Conservation (phyloP, 2,888 invertebrate species). For the Drosophila mulleri region DNA sequence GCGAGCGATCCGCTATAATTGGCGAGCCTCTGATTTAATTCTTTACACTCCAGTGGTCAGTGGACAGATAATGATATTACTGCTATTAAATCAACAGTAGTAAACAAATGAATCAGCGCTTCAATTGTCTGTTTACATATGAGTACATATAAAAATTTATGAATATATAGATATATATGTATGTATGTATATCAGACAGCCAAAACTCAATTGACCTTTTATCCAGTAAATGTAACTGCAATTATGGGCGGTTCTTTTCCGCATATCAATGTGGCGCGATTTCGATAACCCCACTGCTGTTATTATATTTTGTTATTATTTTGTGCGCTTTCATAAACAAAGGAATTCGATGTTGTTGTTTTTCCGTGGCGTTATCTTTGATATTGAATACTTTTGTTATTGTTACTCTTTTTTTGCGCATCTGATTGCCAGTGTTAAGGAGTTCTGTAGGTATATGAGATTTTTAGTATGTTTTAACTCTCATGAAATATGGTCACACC, state of each 20-base stretch:
- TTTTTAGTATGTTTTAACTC: conserved; percentile 1
- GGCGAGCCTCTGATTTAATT: conserved; percentile 13
- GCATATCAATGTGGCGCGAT: conserved; percentile 30
- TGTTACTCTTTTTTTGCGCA: conserved; percentile 39
- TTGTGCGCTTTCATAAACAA: conserved; percentile 43
- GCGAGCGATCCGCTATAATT: conserved; percentile 5
- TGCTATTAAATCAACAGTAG: conserved; percentile 23
- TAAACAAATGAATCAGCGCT: conserved; percentile 59
- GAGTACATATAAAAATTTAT: not conserved
- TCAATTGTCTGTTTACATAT: conserved; percentile 9
- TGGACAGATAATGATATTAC: conserved; percentile 42
- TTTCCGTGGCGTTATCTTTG: conserved; percentile 31
- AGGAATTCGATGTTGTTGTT: conserved; percentile 29
- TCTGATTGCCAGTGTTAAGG: conserved; percentile 29
- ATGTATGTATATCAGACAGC: not conserved
- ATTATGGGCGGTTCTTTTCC: conserved; percentile 19
- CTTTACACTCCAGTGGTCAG: not conserved
- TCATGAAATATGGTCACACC: not conserved
- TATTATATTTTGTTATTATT: conserved; percentile 11
- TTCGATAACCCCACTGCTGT: not conserved
- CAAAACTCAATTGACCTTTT: conserved; percentile 25
- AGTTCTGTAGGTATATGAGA: not conserved
- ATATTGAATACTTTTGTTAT: conserved; percentile 33
- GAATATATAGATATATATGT: not conserved
- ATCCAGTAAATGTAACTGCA: conserved; percentile 15